Evolutionary conservation across 1,140 invertebrate genomes (phyloP).

Genomic region (Ceratina australensis): DNA sequence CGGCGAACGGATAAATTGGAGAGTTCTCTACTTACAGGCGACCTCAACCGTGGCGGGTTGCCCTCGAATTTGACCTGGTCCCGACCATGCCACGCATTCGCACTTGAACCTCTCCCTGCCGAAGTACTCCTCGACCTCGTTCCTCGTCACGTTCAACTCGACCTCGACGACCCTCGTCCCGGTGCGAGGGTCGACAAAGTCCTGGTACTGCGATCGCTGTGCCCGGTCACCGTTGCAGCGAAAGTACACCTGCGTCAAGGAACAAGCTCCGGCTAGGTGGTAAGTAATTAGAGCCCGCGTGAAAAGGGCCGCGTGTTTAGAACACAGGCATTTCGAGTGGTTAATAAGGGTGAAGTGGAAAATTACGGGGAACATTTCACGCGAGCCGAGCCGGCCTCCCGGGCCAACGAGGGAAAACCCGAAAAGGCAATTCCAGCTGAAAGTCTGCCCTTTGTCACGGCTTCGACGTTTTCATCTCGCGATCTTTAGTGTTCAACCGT

Average conservation of each 20-base stretch:
- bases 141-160: constrained; percentile 92
- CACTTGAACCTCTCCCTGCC: constrained; percentile 92
- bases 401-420: too few relatives aligned
- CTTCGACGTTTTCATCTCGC: neutral
- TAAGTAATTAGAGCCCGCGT: constrained; percentile 34
- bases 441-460: neutral
- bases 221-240: constrained; percentile 90
- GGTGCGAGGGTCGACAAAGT: constrained; percentile 92
- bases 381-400: too few relatives aligned
- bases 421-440: neutral
- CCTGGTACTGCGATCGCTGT: constrained; percentile 83
- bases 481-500: neutral
- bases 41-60: constrained; percentile 90
- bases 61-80: constrained; percentile 87
- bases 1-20: constrained; percentile 4
- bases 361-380: constrained; percentile 11
- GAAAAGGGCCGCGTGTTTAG: constrained; percentile 20
- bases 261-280: constrained; percentile 4
- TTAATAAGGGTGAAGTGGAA: constrained; percentile 48
- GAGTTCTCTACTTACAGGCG: constrained; percentile 89
- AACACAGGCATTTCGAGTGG: constrained; percentile 29
- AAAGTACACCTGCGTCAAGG: constrained; percentile 85
- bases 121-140: constrained; percentile 95
- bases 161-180: constrained; percentile 92
- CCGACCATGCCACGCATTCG: constrained; percentile 91